Evolutionary conservation across 1,140 invertebrate genomes (phyloP).

Genomic region (Mercenaria mercenaria): DNA sequence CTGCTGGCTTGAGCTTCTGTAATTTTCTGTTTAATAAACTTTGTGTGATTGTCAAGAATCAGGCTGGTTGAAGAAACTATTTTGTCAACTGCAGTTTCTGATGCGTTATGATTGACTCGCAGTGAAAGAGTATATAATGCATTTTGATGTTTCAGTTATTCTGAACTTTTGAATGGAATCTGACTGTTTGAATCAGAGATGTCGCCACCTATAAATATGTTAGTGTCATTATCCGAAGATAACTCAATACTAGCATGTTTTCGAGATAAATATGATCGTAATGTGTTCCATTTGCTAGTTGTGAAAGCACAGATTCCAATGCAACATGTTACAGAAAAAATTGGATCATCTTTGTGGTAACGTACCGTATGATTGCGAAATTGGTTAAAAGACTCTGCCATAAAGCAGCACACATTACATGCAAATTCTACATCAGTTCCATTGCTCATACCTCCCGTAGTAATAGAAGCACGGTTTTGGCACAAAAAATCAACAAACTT

Average conservation of each 20-base stretch:
- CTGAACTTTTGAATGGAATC: conserved; percentile 15
- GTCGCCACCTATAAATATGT: not conserved
- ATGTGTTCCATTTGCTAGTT: conserved; percentile 44
- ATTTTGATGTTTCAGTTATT: conserved; percentile 28
- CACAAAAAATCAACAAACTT: no score
- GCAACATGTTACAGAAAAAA: conserved; percentile 2
- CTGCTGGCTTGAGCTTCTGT: not conserved
- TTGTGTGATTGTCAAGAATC: conserved; percentile 6
- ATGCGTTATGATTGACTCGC: conserved; percentile 4
- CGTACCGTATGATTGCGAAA: no score
- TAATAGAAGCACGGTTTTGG: no score
- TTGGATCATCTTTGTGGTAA: no score
- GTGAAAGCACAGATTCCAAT: conserved; percentile 15
- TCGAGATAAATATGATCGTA: conserved; percentile 15
- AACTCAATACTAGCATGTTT: conserved; percentile 8
- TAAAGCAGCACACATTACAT: no score
- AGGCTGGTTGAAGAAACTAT: conserved; percentile 16
- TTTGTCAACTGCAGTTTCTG: conserved; percentile 28
- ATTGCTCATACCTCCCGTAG: no score
- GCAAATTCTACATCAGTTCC: no score
- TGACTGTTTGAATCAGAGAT: not conserved
- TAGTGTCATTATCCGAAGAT: not conserved
- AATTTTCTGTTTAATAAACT: conserved; percentile 21
- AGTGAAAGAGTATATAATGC: conserved; percentile 40
- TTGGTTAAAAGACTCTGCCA: no score